Evolutionary conservation across 2,797 vertebrate species (phyloP), one percentile per base, ranked within the genome.

Genomic region (Mareca penelope): DNA sequence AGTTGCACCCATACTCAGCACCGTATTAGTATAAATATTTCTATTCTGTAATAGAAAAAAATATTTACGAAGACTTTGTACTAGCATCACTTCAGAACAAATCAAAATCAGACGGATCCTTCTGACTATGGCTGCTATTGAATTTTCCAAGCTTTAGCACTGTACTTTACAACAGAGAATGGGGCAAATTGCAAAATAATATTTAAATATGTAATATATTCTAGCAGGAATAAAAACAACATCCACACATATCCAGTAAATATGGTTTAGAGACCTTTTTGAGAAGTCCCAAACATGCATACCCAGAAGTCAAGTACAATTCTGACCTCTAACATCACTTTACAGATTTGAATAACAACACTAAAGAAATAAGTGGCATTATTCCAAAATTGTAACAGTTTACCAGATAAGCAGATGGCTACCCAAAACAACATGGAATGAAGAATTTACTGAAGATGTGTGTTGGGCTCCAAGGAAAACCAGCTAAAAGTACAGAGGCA

Each of bases 171-270:
- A 67, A 50, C 35, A 73, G 4, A 55, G 53, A 8, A 42, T 7
- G 0, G 5, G 46, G 10, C 3, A 59, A 23, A 26, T 56, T 31
- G 18, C 31, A 61, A 93, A 80, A 60, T 56, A 81, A 46, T 10
- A 14, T 31, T 39, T 33, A 14, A 61, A 39, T 63, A 55, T 7
- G 17, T 39, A 29, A 40, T 11, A 37, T 15, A 31, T 56, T 59
- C 29, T 63, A 84, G 7, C 15, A 37, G 23, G 8, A 63, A 46
- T 78, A 40, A 67, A 70, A 75, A 46, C 10, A 12, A 24, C 67
- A 46, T 11, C 13, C 6, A 33, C 33, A 28, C 0, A 0, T 13
- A 31, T 15, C n/a, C 52, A 53, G 31, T 17, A 68, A 94, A 76
- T 0, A 2, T 5, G 67, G 18, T 40, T 67, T 39, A 76, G 50